Evolutionary conservation across 2,113 vertebrate genomes (phyloP).

Genomic region (Siphamia tubifer): DNA sequence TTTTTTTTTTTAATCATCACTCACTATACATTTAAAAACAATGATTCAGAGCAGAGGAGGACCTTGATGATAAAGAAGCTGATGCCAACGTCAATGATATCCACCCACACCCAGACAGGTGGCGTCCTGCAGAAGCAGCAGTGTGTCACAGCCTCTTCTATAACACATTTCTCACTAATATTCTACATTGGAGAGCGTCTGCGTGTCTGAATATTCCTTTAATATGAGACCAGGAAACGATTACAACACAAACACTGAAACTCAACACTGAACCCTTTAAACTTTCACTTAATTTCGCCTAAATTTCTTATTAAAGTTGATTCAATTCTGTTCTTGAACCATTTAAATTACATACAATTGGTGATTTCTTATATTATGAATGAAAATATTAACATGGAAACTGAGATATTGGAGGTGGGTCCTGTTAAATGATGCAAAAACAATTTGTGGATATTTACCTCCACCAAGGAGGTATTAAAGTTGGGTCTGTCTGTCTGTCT

Average conservation of each 20-base stretch:
- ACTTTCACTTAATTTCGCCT: too few species aligned
- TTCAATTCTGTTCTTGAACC: too few species aligned
- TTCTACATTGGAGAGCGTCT: conserved; percentile 22
- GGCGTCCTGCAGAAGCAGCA: conserved; percentile 55
- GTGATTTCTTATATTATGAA: too few species aligned
- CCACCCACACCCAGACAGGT: conserved; percentile 63
- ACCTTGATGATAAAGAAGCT: conserved; percentile 49
- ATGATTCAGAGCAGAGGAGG: conserved; percentile 44
- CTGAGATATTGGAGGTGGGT: too few species aligned
- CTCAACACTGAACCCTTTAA: too few species aligned
- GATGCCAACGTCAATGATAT: conserved; percentile 42
- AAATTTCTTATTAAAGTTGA: too few species aligned
- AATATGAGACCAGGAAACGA: not conserved
- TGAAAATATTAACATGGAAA: too few species aligned
- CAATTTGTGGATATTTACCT: too few species aligned
- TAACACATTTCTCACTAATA: conserved; percentile 34
- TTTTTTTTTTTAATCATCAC: not conserved
- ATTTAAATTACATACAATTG: too few species aligned
- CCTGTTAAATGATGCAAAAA: too few species aligned
- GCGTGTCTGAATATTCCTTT: conserved; percentile 7
- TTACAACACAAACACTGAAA: not conserved
- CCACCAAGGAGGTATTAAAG: too few species aligned
- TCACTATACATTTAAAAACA: conserved; percentile 32
- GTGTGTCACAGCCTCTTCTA: conserved; percentile 35
- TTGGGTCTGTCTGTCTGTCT: too few species aligned